Evolutionary conservation across 1,140 invertebrate species (phyloP).

Genomic region (Hylyphantes graminicola): DNA sequence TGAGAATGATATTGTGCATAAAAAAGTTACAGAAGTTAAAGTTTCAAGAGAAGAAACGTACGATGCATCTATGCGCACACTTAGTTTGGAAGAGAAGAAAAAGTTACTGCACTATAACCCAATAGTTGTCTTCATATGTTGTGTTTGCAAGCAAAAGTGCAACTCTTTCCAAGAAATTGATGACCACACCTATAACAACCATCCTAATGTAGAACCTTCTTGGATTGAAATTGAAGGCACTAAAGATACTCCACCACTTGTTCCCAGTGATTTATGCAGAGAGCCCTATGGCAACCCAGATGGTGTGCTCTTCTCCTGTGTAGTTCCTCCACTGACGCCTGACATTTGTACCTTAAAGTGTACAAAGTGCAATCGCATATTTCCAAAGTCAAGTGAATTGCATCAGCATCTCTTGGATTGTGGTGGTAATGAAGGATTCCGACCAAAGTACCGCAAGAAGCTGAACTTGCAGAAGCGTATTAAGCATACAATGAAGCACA

Average conservation of each 20-base stretch:
- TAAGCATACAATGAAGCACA: conserved; percentile 6
- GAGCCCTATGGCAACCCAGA: conserved; percentile 12
- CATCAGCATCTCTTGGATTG: conserved; percentile 87
- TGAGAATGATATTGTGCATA: too few species aligned
- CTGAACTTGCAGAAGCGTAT: background rate
- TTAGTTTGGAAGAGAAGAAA: conserved; percentile 12
- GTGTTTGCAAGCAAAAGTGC: conserved; percentile 69
- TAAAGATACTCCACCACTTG: conserved; percentile 61
- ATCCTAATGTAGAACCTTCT: conserved; percentile 83
- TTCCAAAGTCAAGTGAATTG: conserved; percentile 74
- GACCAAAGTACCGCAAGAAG: background rate
- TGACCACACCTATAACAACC: conserved; percentile 79
- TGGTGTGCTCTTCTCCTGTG: conserved; percentile 40
- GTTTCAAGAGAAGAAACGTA: background rate
- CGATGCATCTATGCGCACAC: background rate
- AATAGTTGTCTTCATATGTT: background rate
- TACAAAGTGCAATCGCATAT: conserved; percentile 74
- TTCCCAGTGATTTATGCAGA: conserved; percentile 57
- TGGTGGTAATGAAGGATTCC: conserved; percentile 64
- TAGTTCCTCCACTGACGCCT: conserved; percentile 16
- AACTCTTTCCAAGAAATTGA: conserved; percentile 77
- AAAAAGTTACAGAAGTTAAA: too few species aligned
- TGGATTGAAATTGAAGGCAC: conserved; percentile 82
- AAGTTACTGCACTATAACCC: background rate
- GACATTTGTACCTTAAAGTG: conserved; percentile 66